Base-by-base conservation (phyloP, 2,888 invertebrate species). In the Drosophila hamatofila region DNA sequence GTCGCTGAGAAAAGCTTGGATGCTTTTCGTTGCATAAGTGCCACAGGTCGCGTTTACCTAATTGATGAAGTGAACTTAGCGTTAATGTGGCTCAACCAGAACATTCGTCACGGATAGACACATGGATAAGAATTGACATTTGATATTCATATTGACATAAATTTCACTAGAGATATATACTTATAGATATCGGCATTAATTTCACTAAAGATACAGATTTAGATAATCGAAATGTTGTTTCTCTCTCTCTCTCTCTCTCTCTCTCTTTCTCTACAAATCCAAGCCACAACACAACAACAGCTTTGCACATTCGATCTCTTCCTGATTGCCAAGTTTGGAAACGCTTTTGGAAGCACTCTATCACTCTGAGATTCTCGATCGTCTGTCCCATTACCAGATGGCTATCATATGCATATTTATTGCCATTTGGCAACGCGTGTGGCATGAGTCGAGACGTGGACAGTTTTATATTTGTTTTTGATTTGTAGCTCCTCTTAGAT, bases 401-500 rank as follows among this genome's bases (percentile, higher is more conserved):
- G 21, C 56, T n/a, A 49, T 58, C 54, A 21, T 33, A 9, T 51
- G 30, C 25, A 68, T 66, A 54, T 65, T 60, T 46, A 42, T 63
- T 62, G 64, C 9, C 64, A 60, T 77, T 44, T 56, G 69, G 49
- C 72, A 49, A 65, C 67, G 69, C 72, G 82, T 82, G 82, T 71
- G 69, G 71, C 72, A 77, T 79, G 82, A 67, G 71, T 67, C 80
- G 52, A 41, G 68, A 56, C 68, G 62, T 66, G 56, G 66, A 64
- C 23, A 55, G 16, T 37, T 62, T 65, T 42, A 39, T 56, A 33
- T 41, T 30, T 14, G 44, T 18, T 56, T 39, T 56, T 41, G 23
- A 54, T 46, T 48, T 57, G 56, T 23, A n/a, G 41, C 21, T 62
- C 39, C n/a, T 44, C 39, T 51, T 25, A 25, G 49, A 16, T 16